Conservation (phyloP, 2,797 vertebrate genomes). For the Manis pentadactyla region DNA sequence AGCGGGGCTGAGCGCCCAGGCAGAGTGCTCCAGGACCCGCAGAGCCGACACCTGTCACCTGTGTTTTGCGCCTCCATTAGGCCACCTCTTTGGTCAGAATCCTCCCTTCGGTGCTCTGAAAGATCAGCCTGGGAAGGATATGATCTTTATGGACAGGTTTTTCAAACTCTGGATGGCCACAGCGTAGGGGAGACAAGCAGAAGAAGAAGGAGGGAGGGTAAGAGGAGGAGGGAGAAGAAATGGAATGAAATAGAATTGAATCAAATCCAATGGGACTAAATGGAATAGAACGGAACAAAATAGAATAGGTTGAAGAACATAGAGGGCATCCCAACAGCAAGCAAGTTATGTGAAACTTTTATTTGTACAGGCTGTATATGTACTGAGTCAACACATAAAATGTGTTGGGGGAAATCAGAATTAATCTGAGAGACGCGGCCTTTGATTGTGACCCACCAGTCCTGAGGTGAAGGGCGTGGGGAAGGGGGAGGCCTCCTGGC, state of each 20-base stretch:
- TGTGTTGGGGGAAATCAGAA: not conserved
- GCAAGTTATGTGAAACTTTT: not conserved
- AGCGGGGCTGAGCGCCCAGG: not conserved
- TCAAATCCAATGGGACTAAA: not conserved
- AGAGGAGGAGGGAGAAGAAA: not conserved
- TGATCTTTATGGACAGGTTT: constrained; percentile 3
- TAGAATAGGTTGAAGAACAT: not conserved
- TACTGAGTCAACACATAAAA: not conserved
- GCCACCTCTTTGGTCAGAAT: not conserved
- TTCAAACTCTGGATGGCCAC: not conserved
- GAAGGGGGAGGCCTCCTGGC: not conserved
- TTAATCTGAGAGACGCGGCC: not conserved
- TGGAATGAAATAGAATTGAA: not conserved
- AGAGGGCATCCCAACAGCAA: not conserved
- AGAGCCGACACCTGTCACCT: not conserved
- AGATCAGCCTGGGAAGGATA: constrained; percentile 2
- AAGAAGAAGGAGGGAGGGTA: not conserved
- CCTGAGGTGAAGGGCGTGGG: not conserved
- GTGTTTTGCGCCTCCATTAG: not conserved
- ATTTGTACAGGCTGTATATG: not conserved
- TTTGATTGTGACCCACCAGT: not conserved
- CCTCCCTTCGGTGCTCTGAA: not conserved
- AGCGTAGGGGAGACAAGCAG: not conserved
- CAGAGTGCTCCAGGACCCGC: not conserved
- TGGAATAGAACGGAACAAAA: not conserved